Evolutionary conservation across 1,140 invertebrate genomes (phyloP).

Genomic region (Cylas formicarius): DNA sequence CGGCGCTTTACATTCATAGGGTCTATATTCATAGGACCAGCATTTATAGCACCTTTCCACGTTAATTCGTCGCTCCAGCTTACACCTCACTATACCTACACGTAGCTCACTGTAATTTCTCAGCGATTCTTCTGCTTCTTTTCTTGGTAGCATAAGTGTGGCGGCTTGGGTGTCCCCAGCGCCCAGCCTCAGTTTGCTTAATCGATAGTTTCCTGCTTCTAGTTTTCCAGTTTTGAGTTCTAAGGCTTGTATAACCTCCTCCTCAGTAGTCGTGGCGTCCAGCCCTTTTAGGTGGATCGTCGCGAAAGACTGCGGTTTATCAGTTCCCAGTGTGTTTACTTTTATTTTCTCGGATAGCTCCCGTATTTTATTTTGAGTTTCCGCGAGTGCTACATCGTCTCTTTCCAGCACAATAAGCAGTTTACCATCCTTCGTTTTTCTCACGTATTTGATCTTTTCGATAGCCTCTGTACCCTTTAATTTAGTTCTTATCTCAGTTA

Average conservation of each 20-base stretch:
- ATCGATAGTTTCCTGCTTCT: not conserved
- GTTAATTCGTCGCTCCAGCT: constrained; percentile 7
- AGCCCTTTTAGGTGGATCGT: constrained; percentile 8
- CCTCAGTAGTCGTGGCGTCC: not conserved
- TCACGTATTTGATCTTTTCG: not conserved
- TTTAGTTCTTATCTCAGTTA: not conserved
- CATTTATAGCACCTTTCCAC: constrained; percentile 18
- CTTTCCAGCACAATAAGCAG: constrained; percentile 5
- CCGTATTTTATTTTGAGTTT: not conserved
- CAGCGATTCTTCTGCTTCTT: constrained; percentile 5
- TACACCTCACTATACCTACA: constrained; percentile 1
- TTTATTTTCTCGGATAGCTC: not conserved
- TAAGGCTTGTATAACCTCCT: constrained; percentile 6
- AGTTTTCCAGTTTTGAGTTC: not conserved
- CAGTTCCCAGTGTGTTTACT: too few relatives aligned
- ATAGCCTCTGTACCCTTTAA: not conserved
- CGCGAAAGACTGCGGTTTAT: not conserved
- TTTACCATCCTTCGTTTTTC: not conserved
- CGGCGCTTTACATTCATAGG: constrained; percentile 9
- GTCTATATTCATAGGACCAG: constrained; percentile 15
- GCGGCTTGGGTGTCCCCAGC: constrained; percentile 2
- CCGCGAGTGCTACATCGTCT: not conserved
- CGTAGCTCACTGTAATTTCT: not conserved
- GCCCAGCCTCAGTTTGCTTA: not conserved
- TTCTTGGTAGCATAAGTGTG: constrained; percentile 7